Conservation (phyloP, 2,113 vertebrate genomes). For the Cyrtonyx montezumae region DNA sequence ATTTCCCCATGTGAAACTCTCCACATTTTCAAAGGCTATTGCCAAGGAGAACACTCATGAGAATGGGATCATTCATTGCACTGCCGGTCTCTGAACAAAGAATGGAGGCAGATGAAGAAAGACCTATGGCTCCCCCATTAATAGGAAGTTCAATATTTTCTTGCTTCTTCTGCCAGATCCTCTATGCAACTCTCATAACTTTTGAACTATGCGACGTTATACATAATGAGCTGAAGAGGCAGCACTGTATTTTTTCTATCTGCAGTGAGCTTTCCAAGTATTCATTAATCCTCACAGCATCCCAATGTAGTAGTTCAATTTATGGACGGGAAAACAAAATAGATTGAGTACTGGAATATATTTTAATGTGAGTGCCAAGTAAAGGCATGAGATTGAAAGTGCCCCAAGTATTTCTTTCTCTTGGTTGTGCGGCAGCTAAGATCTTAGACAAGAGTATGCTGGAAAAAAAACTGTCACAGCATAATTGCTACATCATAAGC, state of each 20-base stretch:
- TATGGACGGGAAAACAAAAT: constrained; percentile 54
- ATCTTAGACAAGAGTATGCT: background rate
- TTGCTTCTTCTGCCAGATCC: background rate
- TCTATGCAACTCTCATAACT: constrained; percentile 10
- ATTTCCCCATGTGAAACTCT: background rate
- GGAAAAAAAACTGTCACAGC: background rate
- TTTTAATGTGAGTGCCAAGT: constrained; percentile 15
- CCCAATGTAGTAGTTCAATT: constrained; percentile 50
- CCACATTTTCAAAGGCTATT: background rate
- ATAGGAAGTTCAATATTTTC: background rate
- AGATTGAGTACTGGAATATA: constrained; percentile 13
- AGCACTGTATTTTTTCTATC: constrained; percentile 31
- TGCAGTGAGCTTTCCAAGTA: constrained; percentile 40
- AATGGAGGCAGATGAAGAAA: background rate
- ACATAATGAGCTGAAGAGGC: constrained; percentile 27
- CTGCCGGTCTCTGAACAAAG: background rate
- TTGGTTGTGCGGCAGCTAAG: background rate
- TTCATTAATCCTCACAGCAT: constrained; percentile 52
- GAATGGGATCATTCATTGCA: background rate
- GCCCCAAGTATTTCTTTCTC: background rate
- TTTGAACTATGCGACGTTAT: background rate
- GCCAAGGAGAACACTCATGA: background rate
- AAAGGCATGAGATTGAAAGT: background rate
- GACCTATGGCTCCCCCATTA: background rate
- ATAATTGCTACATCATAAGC: background rate